These are phyloP conservation scores for Aythya baeri DNA, from an alignment of 2,113 vertebrate genomes.

Conservation along the genomic window DNA sequence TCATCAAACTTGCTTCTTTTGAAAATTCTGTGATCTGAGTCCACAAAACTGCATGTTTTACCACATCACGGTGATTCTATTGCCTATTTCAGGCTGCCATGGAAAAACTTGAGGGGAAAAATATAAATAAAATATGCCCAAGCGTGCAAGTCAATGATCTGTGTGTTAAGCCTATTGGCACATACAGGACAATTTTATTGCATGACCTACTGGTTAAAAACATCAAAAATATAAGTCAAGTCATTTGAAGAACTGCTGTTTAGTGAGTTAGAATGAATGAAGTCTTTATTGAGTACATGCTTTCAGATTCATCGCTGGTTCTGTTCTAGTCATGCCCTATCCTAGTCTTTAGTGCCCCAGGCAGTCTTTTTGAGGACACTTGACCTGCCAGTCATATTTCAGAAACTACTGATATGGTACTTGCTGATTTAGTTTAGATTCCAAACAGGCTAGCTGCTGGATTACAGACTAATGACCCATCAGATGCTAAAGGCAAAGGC, in stretches of 20 bases:
- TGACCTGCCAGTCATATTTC: constrained; percentile 83
- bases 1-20: constrained; percentile 7
- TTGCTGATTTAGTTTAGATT: constrained; percentile 81
- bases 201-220: constrained; percentile 77
- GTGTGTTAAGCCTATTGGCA: constrained; percentile 72
- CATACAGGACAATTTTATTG: constrained; percentile 72
- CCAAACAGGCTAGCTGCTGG: constrained; percentile 74
- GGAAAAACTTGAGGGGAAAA: constrained; percentile 59
- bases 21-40: not conserved
- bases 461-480: constrained; percentile 86
- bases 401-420: constrained; percentile 79
- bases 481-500: constrained; percentile 82
- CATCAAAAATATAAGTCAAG: constrained; percentile 74
- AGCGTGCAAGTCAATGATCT: constrained; percentile 67
- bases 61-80: not conserved
- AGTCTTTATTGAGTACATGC: constrained; percentile 76
- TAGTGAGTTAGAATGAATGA: constrained; percentile 81
- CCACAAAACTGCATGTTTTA: not conserved
- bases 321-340: constrained; percentile 71
- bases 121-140: constrained; percentile 59
- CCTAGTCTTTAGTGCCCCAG: constrained; percentile 75
- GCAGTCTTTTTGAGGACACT: constrained; percentile 81
- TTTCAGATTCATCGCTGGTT: constrained; percentile 74
- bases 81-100: constrained; percentile 35
- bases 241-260: constrained; percentile 77